Evolutionary conservation across 2,888 invertebrate species (phyloP).

Genomic region (Ectemnius lituratus): DNA sequence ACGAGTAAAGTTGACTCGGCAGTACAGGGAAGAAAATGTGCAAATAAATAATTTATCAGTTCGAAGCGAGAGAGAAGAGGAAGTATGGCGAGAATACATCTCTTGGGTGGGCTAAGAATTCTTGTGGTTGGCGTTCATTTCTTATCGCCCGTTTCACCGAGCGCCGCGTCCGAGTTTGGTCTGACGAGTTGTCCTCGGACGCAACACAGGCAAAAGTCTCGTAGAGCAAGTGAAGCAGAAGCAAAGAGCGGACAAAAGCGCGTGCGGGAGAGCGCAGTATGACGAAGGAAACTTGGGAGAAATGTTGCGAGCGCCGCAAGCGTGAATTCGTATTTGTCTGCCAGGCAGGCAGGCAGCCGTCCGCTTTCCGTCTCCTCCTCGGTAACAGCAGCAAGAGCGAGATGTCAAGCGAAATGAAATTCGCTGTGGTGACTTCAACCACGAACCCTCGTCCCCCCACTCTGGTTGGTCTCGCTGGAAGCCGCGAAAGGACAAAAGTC

Average conservation of each 20-base stretch:
- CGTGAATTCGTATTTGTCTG: constrained; percentile 34
- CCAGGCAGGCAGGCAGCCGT: constrained; percentile 4
- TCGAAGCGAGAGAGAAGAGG: constrained; percentile 9
- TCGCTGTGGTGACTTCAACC: neutral
- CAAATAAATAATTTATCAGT: constrained; percentile 51
- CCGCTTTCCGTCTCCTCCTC: constrained; percentile 12
- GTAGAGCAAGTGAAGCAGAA: constrained; percentile 7
- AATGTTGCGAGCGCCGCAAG: constrained; percentile 16
- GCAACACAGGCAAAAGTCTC: constrained; percentile 32
- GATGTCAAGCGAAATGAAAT: neutral
- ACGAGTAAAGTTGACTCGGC: constrained; percentile 6
- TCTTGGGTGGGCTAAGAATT: constrained; percentile 34
- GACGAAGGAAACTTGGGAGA: constrained; percentile 22
- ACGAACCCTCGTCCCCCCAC: neutral
- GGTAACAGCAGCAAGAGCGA: neutral
- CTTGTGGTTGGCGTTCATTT: constrained; percentile 29
- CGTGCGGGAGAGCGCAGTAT: constrained; percentile 17
- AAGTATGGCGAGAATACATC: constrained; percentile 23
- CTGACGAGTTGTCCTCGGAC: constrained; percentile 50
- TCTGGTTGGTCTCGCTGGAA: no score
- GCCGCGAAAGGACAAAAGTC: no score
- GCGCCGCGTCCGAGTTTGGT: constrained; percentile 51
- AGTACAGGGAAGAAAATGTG: constrained; percentile 17
- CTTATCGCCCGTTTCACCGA: constrained; percentile 41
- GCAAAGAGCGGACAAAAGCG: constrained; percentile 3